A percentile compares a stretch with the other conserved stretches of the same genome.
These are phyloP conservation scores for Spinibarbus caldwelli DNA, from an alignment of 2,797 vertebrate species.

Conservation along the genomic window DNA sequence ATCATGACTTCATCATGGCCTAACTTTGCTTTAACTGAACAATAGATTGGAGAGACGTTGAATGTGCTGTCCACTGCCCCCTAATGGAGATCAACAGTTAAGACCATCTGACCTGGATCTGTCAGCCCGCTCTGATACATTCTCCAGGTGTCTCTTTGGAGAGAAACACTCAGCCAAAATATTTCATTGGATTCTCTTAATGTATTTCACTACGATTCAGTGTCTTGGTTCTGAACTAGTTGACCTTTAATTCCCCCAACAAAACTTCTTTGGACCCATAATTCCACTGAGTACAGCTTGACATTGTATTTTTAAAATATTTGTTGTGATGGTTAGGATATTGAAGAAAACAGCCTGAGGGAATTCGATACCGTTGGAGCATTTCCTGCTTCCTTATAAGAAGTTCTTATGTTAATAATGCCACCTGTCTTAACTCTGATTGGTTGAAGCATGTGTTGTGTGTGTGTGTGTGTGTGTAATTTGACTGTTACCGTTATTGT, in stretches of 20 bases:
- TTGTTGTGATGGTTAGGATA: neutral
- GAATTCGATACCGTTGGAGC: neutral
- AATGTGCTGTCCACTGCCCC: conserved; percentile 33
- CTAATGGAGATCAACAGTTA: conserved; percentile 42
- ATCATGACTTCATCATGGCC: neutral
- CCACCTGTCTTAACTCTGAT: neutral
- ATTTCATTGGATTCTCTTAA: conserved; percentile 17
- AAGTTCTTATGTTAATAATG: neutral
- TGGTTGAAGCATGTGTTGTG: neutral
- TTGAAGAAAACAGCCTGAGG: neutral
- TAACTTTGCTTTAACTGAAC: conserved; percentile 4
- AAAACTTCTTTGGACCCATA: neutral
- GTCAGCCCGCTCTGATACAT: conserved; percentile 53
- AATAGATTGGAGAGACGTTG: neutral
- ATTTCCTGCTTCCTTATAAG: conserved; percentile 17
- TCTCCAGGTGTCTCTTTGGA: conserved; percentile 52
- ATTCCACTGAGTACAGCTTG: neutral
- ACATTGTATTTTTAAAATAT: neutral
- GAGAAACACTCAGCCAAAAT: conserved; percentile 17
- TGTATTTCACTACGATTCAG: neutral
- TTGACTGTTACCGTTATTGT: neutral
- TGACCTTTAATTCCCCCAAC: neutral
- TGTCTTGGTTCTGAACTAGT: neutral
- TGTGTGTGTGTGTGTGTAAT: neutral
- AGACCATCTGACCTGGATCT: conserved; percentile 59